Base-by-base conservation (phyloP, 2,113 vertebrate species). In the Cyanoramphus novaezelandiae region DNA sequence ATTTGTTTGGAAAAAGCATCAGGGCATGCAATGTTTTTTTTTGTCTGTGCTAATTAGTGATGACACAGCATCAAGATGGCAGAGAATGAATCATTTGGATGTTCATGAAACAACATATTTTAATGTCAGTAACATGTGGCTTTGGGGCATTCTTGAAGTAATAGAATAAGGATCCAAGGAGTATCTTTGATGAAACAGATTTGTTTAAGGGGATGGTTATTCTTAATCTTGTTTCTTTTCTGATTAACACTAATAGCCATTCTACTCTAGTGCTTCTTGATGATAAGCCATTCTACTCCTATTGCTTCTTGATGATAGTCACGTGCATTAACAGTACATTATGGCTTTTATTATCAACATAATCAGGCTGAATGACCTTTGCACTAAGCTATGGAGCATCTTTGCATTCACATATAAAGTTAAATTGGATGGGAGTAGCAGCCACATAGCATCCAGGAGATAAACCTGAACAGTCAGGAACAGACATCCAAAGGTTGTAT, bases 11-110 rank as follows among this genome's bases (percentile, higher is more conserved):
- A 94, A 98, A 97, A 86, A 82, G 50, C 63, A 79, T 91, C 65
- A 75, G 50, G 31, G 41, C n/a, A 9, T 93, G 52, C 90, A 70
- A 25, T 65, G 67, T 17, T 20, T 72, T 90, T 94, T 96, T 88
- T 95, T 94, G 82, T 88, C 85, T 72, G 82, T 59, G 39, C 72
- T 96, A 93, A 88, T 86, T 82, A 92, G 59, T 95, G 86, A 93
- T 97, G 95, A 94, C 94, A 97, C 87, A 96, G 90, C 88, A 88
- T 84, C 88, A 85, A 84, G 83, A 95, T 90, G 94, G 84, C 88
- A 94, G 86, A 86, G 88, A 92, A 81, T 96, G 92, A 96, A 90
- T 97, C 90, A 93, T 87, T 87, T 93, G 85, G 79, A 87, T 77
- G 47, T 72, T 64, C 86, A 63, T 90, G 83, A 93, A 91, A 90